Evolutionary conservation across 2,888 invertebrate species (phyloP), one percentile per base, ranked within the genome.

Genomic region (Macrosoma leucophasiata): DNA sequence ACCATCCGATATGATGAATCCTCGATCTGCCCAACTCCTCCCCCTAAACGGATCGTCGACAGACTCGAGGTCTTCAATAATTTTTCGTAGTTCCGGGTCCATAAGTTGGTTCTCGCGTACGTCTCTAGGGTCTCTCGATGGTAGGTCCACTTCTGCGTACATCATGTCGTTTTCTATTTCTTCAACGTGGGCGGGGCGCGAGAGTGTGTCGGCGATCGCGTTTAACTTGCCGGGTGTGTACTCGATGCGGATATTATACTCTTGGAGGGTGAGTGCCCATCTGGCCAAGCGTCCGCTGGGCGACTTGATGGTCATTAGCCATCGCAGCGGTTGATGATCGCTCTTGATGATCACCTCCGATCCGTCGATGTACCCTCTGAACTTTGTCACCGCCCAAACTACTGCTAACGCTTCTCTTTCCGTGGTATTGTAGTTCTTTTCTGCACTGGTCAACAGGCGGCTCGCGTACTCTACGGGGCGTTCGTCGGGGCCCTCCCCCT

Each of bases 321-420:
- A 76, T 30, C 53, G 51, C n/a, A 84, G 46, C 0, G 75, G 68
- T 40, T 62, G 61, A 40, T 74, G 75, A 45, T 75, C 74, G 0
- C 62, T 66, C 5, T 48, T 42, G 1, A 76, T 40, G n/a, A 3
- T 43, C 18, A 73, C 62, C 5, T 24, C 24, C 1, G 24, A 13
- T n/a, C 24, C 24, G n/a, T 24, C 24, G 1, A 32, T 32, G 25
- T 32, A 32, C 14, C 12, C 12, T 22, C 66, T 32, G 40, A 69
- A 77, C n/a, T n/a, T n/a, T n/a, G n/a, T 13, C 13, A 70, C 43
- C 1, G 65, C 63, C 51, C 55, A 75, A 2, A 72, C 48, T 1
- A 66, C 50, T 1, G 53, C 66, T 0, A 66, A 33, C 0, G 52
- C 57, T 41, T 74, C 72, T 13, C 55, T 50, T 41, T 73, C 66